Evolutionary conservation across 2,797 vertebrate genomes (phyloP).

Genomic region (Oryzias sinensis): DNA sequence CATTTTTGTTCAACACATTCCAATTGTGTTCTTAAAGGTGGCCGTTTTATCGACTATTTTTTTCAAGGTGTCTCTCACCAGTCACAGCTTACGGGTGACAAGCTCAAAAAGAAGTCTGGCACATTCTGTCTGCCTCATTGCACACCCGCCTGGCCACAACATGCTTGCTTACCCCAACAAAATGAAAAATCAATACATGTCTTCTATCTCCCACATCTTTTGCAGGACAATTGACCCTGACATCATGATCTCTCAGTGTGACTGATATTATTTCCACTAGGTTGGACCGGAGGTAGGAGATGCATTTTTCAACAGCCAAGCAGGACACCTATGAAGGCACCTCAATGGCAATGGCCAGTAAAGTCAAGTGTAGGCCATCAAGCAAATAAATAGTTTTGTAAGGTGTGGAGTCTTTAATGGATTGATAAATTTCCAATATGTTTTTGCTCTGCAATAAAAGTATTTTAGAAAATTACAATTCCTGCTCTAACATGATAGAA

Average conservation of each 20-base stretch:
- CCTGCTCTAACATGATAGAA: not conserved
- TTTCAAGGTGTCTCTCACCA: slow-evolving; percentile 46
- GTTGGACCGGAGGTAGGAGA: slow-evolving; percentile 71
- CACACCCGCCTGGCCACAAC: slow-evolving; percentile 67
- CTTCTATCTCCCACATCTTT: slow-evolving; percentile 68
- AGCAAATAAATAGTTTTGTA: slow-evolving; percentile 49
- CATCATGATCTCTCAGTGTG: slow-evolving; percentile 73
- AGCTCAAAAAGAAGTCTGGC: slow-evolving; percentile 55
- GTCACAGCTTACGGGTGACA: slow-evolving; percentile 59
- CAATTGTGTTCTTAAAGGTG: slow-evolving; percentile 19
- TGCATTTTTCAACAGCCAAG: slow-evolving; percentile 66
- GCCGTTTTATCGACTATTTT: slow-evolving; percentile 26
- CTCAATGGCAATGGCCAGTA: slow-evolving; percentile 64
- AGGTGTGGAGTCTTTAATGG: slow-evolving; percentile 46
- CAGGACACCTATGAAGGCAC: slow-evolving; percentile 55
- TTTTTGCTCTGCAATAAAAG: slow-evolving; percentile 18
- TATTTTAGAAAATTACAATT: slow-evolving; percentile 3
- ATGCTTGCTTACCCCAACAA: slow-evolving; percentile 77
- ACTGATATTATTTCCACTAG: slow-evolving; percentile 77
- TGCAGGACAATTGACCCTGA: slow-evolving; percentile 78
- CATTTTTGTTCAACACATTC: slow-evolving; percentile 5
- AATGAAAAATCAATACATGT: slow-evolving; percentile 80
- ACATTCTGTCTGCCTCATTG: slow-evolving; percentile 70
- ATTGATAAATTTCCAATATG: slow-evolving; percentile 19
- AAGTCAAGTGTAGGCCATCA: slow-evolving; percentile 67